Conservation (phyloP, 1,140 invertebrate genomes). For the Carcinoscorpius rotundicauda region DNA sequence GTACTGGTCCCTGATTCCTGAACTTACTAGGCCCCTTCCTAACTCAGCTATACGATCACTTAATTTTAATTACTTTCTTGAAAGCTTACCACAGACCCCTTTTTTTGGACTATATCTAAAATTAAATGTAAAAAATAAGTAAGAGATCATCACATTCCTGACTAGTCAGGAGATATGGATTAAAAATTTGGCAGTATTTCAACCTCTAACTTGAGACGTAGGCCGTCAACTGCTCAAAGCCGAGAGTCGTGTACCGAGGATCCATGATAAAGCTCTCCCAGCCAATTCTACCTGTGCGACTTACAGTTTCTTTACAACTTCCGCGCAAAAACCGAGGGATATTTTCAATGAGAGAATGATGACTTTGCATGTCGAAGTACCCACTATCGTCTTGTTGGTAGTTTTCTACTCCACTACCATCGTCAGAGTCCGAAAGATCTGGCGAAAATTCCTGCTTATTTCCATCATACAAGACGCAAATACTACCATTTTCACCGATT, state of each 20-base stretch:
- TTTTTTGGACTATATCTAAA: too few species aligned
- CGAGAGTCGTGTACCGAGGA: conserved; percentile 19
- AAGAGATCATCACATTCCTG: too few species aligned
- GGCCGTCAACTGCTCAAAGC: conserved; percentile 24
- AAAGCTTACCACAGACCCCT: too few species aligned
- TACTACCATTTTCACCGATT: conserved; percentile 56
- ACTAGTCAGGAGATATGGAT: too few species aligned
- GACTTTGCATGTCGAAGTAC: conserved; percentile 24
- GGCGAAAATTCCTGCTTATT: conserved; percentile 10
- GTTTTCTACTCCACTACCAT: background rate
- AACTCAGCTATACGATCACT: too few species aligned
- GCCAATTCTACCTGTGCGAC: background rate
- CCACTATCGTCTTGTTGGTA: background rate
- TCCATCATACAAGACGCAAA: conserved; percentile 47
- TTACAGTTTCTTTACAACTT: too few species aligned
- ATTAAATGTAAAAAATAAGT: too few species aligned
- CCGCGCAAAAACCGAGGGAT: too few species aligned
- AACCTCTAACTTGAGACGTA: conserved; percentile 26
- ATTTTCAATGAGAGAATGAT: conserved; percentile 15
- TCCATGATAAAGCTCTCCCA: conserved; percentile 24
- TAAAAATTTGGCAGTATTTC: too few species aligned
- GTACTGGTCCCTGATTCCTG: too few species aligned
- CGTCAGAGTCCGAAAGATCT: background rate
- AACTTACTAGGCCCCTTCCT: too few species aligned
- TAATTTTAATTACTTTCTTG: too few species aligned